These are phyloP conservation scores for Ctenicera cuprea DNA, from an alignment of 2,888 invertebrate species.

Conservation along the genomic window DNA sequence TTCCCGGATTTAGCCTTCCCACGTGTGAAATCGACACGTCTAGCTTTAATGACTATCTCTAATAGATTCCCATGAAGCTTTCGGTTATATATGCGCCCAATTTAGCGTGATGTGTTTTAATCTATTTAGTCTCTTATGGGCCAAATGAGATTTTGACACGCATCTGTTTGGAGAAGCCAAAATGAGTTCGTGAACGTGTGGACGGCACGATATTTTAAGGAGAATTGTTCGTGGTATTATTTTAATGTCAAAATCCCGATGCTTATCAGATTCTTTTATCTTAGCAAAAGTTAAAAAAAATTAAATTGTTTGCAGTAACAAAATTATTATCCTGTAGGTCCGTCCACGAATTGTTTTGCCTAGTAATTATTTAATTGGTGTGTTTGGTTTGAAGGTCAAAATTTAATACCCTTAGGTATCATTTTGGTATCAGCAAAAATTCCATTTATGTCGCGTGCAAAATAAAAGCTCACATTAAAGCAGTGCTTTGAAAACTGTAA, in stretches of 20 bases:
- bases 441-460: neutral
- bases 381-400: too few relatives aligned
- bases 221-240: conserved; percentile 8
- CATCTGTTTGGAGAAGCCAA: neutral
- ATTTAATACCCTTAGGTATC: too few relatives aligned
- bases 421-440: neutral
- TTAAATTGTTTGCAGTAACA: neutral
- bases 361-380: neutral
- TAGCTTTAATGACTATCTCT: neutral
- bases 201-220: conserved; percentile 26
- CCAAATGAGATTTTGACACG: conserved; percentile 21
- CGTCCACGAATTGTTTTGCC: neutral
- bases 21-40: conserved; percentile 33
- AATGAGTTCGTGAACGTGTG: neutral
- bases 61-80: conserved; percentile 16
- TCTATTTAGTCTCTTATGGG: conserved; percentile 24
- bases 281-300: neutral
- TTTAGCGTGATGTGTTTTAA: conserved; percentile 31
- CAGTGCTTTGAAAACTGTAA: neutral
- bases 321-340: too few relatives aligned
- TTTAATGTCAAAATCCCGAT: conserved; percentile 8
- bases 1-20: conserved; percentile 12
- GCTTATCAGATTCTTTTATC: neutral
- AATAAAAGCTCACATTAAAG: neutral
- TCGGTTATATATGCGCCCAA: conserved; percentile 24